Conservation (phyloP, 2,797 vertebrate species). For the Peromyscus melanophrys region DNA sequence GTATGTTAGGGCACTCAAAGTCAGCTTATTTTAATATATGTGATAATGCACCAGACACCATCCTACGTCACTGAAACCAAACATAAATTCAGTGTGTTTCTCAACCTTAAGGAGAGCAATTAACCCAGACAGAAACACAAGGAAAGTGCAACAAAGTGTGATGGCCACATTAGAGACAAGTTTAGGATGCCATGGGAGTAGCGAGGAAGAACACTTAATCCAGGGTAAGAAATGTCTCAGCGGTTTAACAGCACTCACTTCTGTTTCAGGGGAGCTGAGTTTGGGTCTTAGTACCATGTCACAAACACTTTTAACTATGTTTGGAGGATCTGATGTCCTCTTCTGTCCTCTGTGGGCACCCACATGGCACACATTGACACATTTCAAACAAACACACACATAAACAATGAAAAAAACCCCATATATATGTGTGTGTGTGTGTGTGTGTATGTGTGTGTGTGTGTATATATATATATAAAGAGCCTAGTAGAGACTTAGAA, state of each 20-base stretch:
- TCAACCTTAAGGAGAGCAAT: neutral
- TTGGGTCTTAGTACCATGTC: neutral
- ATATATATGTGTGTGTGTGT: too few relatives aligned
- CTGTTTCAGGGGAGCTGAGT: neutral
- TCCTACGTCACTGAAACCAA: neutral
- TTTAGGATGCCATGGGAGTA: neutral
- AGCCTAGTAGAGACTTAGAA: neutral
- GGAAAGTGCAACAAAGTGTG: neutral
- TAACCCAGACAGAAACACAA: slow-evolving; percentile 11
- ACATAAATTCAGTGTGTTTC: neutral
- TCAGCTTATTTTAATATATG: slow-evolving; percentile 43
- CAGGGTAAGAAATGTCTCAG: neutral
- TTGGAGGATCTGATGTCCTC: neutral
- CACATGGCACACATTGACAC: neutral
- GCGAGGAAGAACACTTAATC: neutral
- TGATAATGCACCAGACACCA: neutral
- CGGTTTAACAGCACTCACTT: neutral
- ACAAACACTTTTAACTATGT: neutral
- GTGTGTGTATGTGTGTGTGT: too few relatives aligned
- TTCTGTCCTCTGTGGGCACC: neutral
- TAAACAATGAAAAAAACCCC: neutral
- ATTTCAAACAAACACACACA: neutral
- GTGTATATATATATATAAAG: neutral
- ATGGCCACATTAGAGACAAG: neutral
- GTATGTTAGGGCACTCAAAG: slow-evolving; percentile 25